Base-by-base conservation (phyloP, 2,797 vertebrate species). In the Euphonia xanthogaster region DNA sequence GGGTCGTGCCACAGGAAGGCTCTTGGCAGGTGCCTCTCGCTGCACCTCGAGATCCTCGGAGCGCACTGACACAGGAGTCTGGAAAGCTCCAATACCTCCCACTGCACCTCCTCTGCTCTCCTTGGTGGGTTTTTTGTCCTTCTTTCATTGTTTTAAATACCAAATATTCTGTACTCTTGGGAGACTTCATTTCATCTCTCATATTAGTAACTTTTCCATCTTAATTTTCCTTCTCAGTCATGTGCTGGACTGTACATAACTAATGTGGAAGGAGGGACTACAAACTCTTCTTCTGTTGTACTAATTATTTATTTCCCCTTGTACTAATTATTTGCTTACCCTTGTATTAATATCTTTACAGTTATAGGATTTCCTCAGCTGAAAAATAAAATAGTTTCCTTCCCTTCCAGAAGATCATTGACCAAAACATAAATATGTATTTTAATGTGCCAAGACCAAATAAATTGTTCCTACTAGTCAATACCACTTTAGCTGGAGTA, bases 11-110 rank as follows among this genome's bases (percentile, higher is more conserved):
- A 15, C 86, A 78, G 95, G 90, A 86, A 72, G 70, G 62, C 18
- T 93, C 93, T 62, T 90, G 83, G 93, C 73, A 76, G 95, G 92
- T 88, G 83, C 60, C 79, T n/a, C 61, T 85, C 42, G 30, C 94
- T 86, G 77, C 77, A 20, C 7, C 19, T 35, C 12, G 33, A 28
- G 14, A 61, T 40, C 6, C 16, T n/a, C 53, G 7, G 33, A 24
- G 14, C 54, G 37, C n/a, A 2, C 58, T 9, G 18, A 3, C 1
- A 2, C 39, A 42, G 48, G 5, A 25, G 31, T 3, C 30, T 31
- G 85, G 18, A 31, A 23, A 61, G 77, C 37, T 14, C 45, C 14
- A 61, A 24, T 8, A 8, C 27, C 45, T 63, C 75, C 74, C 39
- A 3, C 0, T 57, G n/a, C 50, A 31, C 24, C 44, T 21, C 40